Base-by-base conservation (phyloP, 2,113 vertebrate species). In the Notothenia rossii region DNA sequence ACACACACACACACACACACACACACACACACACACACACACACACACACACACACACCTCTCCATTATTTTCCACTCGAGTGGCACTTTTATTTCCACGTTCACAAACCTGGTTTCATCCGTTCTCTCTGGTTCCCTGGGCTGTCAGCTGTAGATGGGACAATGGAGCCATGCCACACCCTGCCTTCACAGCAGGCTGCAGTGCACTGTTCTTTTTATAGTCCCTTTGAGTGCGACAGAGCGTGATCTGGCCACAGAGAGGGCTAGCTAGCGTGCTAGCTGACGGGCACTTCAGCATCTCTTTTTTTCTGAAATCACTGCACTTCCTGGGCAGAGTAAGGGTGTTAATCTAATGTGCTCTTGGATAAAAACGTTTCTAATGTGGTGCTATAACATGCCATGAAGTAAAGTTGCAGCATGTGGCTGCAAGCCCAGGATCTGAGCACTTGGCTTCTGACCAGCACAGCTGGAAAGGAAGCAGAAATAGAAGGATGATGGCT, bases 121-220 rank as follows among this genome's bases (percentile, higher is more conserved):
- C 12, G 4, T 55, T 61, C 4, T 51, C 71, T 66, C 55, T 14
- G 17, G 62, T 84, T 75, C 72, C 67, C 72, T 43, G 53, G 54
- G 79, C 85, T 85, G 77, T 84, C 80, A 72, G 61, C 72, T 18
- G 66, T 48, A 48, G 69, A 84, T 87, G 81, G 79, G 87, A 90
- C 74, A 87, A 62, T 36, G 22, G 76, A 86, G 82, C 79, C 25
- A 5, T 7, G 50, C 87, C 86, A 81, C 90, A 76, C 85, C 85
- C 91, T 66, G 69, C 75, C 79, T 56, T 56, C 86, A 82, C 87
- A 86, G 81, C 83, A 61, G 84, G 73, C 88, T 86, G 84, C 82
- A 71, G 85, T 53, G 54, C 74, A 73, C 82, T 84, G 82, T 84
- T 86, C 88, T 93, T 93, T 93, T 93, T 90, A 90, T 90, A 90